Conservation (phyloP, 2,888 invertebrate species). For the Tipula confusa region DNA sequence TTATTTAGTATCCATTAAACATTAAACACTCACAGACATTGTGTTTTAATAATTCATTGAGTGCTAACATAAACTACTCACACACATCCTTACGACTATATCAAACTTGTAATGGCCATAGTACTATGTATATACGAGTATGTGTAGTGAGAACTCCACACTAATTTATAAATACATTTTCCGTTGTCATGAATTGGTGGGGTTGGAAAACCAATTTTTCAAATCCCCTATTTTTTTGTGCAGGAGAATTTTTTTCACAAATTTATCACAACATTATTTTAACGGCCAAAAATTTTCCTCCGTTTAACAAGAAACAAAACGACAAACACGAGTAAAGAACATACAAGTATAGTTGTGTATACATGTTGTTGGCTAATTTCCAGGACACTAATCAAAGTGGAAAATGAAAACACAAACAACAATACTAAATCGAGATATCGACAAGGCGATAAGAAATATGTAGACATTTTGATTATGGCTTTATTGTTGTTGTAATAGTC, state of each 20-base stretch:
- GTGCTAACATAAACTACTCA: neutral
- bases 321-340: too few species aligned
- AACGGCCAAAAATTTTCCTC: neutral
- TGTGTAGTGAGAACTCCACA: neutral
- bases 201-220: neutral
- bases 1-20: neutral
- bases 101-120: neutral
- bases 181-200: neutral
- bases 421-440: neutral
- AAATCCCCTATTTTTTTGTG: neutral
- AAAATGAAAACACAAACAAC: neutral
- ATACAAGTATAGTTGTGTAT: neutral
- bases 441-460: neutral
- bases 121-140: neutral
- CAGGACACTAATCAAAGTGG: neutral
- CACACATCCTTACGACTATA: too few species aligned
- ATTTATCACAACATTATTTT: neutral
- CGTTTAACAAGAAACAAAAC: neutral
- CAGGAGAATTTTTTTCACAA: neutral
- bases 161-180: neutral
- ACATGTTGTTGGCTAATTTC: neutral
- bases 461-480: neutral
- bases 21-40: neutral
- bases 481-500: neutral
- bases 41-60: neutral